A percentile compares a stretch with the other conserved stretches of the same genome.
Conservation (phyloP, 2,888 invertebrate genomes). For the Silvanus unidentatus region DNA sequence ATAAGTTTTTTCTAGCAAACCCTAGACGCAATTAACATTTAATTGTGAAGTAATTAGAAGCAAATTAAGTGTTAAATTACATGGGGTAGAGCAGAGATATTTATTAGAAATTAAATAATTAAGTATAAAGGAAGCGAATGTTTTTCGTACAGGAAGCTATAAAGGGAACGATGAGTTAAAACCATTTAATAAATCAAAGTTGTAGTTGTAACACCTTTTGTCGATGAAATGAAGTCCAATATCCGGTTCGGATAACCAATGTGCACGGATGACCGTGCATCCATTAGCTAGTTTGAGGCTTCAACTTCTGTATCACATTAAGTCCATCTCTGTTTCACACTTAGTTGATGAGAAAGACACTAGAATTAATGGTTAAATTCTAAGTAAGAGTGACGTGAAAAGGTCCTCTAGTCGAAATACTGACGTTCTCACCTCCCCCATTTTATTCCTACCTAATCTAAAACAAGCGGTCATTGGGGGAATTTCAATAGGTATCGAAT, state of each 20-base stretch:
- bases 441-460: conserved; percentile 7
- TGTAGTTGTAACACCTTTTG: conserved; percentile 28
- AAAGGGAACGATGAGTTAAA: conserved; percentile 19
- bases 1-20: too few relatives aligned
- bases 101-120: too few relatives aligned
- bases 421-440: conserved; percentile 6
- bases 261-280: conserved; percentile 24
- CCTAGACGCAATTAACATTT: too few relatives aligned
- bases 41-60: too few relatives aligned
- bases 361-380: conserved; percentile 13
- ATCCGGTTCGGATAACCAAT: conserved; percentile 27
- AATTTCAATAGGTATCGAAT: conserved; percentile 18
- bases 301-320: conserved; percentile 19
- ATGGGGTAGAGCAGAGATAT: too few relatives aligned
- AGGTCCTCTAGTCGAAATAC: conserved; percentile 10
- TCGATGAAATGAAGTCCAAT: conserved; percentile 28
- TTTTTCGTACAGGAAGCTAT: conserved; percentile 5
- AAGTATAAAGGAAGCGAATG: background rate
- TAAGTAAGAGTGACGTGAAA: conserved; percentile 18
- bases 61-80: too few relatives aligned
- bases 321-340: conserved; percentile 14
- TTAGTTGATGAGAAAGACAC: conserved; percentile 14
- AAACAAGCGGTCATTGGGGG: conserved; percentile 17
- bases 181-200: conserved; percentile 32
- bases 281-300: conserved; percentile 23